Base-by-base conservation (phyloP, 2,113 vertebrate species). In the Odocoileus virginianus region DNA sequence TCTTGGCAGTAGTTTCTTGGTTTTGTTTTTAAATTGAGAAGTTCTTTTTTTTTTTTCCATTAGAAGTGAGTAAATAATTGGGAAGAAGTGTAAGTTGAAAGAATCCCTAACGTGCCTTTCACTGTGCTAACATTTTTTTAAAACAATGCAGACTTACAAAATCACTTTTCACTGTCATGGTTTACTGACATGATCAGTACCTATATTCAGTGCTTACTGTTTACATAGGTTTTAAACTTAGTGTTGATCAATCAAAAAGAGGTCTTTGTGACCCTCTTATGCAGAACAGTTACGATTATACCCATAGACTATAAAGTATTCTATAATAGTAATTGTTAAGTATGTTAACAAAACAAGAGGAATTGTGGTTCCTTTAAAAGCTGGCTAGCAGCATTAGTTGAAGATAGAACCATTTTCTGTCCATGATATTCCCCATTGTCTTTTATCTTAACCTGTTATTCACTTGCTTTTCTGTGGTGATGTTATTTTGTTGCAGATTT, bases 391-490 rank as follows among this genome's bases (percentile, higher is more conserved):
- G 55, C 60, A 36, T 40, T 83, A 86, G 25, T 81, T 92, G 82
- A 61, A 67, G 45, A 58, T 84, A 85, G 78, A 90, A 50, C 71
- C 30, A 74, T 85, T 96, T 67, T 86, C 21, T 96, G 50, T 57
- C 15, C 55, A 25, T 84, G 40, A 19, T 91, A 61, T 43, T 94
- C 33, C n/a, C n/a, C 33, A 61, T 64, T 97, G 64, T 96, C 36
- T 82, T 95, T 89, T 94, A 76, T 92, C 67, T 90, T 64, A 50
- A 33, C 71, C 40, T 43, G 81, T 57, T 11, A 33, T 21, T 87
- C 28, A 90, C n/a, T 86, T 97, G 52, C 64, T 97, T 90, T 97
- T 92, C 67, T 90, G 4, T 97, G 47, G 23, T 90, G 89, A 30
- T 84, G 25, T 50, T 64, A 36, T 47, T 95, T 96, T 94, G 10